Evolutionary conservation across 2,113 vertebrate species (phyloP).

Genomic region (Oreochromis spilurus): DNA sequence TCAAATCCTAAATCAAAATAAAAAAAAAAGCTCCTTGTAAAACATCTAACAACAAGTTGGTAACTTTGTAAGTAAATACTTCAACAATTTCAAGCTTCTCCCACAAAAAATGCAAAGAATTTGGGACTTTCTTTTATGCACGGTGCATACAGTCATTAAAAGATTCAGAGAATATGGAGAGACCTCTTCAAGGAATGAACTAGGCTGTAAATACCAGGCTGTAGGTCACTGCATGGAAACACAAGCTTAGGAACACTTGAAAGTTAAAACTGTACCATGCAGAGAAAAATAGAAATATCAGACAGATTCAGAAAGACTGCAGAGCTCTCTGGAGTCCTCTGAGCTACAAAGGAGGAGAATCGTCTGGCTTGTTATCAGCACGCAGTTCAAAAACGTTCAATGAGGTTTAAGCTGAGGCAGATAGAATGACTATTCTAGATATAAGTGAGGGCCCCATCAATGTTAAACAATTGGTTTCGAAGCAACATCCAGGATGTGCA

Average conservation of each 20-base stretch:
- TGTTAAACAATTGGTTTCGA: neutral
- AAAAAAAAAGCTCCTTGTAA: neutral
- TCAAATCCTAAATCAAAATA: neutral
- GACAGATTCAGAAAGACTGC: neutral
- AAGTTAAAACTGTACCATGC: neutral
- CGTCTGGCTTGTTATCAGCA: neutral
- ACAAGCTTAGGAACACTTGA: neutral
- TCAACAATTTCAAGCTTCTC: neutral
- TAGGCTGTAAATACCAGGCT: neutral
- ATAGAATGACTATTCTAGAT: neutral
- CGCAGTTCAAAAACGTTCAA: neutral
- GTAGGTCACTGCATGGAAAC: rapidly evolving
- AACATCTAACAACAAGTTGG: neutral
- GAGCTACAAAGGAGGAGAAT: neutral
- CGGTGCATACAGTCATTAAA: neutral
- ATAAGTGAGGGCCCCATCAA: neutral
- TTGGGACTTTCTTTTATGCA: neutral
- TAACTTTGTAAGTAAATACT: neutral
- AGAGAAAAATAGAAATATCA: neutral
- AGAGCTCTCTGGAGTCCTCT: neutral
- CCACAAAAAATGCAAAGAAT: rapidly evolving
- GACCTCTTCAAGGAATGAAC: neutral
- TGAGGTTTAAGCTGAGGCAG: neutral
- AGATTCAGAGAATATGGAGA: neutral
- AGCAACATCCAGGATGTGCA: neutral